Evolutionary conservation across 2,113 vertebrate genomes (phyloP), one percentile per base, ranked within the genome.

Genomic region (Uria aalge): DNA sequence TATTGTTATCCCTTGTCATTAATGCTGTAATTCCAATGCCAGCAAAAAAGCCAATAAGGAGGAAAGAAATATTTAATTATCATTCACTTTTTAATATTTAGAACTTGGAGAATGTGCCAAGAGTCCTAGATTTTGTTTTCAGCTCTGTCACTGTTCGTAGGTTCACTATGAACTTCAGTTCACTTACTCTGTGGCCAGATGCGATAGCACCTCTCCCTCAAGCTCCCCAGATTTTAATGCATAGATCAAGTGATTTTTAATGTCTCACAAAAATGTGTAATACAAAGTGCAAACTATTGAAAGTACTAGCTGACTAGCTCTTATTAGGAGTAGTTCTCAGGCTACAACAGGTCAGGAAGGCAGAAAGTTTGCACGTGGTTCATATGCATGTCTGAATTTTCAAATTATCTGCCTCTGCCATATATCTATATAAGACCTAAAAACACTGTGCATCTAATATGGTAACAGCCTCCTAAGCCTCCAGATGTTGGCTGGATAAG

Each of bases 381-480:
- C 4, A 57, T 41, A 6, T 12, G 27, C 22, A 13, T 7, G 30
- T 57, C 29, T 88, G 22, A 12, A 5, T 67, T 85, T 85, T 72
- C 71, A 85, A 47, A 16, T 34, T 5, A 59, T 23, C 77, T 72
- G 29, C 34, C 22, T 62, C 26, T 36, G 6, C 64, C 26, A 22
- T n/a, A 64, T 5, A 16, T 8, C 69, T 2, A 74, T 2, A 1
- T 21, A 38, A 48, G 6, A 87, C 38, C 17, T 29, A 29, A 60
- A 85, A 86, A 27, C 18, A 6, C 38, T 63, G 12, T 63, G 30
- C 9, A 36, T 38, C 16, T 62, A 48, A 19, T 45, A 32, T 7
- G 45, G 5, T 27, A 87, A 34, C 26, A 26, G 4, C 2, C 9
- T 5, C 8, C 2, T 6, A 5, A 4, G 20, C 6, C 12, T 6